These are phyloP conservation scores for Monoplex corrugatus DNA, from an alignment of 2,888 invertebrate species.

Conservation along the genomic window DNA sequence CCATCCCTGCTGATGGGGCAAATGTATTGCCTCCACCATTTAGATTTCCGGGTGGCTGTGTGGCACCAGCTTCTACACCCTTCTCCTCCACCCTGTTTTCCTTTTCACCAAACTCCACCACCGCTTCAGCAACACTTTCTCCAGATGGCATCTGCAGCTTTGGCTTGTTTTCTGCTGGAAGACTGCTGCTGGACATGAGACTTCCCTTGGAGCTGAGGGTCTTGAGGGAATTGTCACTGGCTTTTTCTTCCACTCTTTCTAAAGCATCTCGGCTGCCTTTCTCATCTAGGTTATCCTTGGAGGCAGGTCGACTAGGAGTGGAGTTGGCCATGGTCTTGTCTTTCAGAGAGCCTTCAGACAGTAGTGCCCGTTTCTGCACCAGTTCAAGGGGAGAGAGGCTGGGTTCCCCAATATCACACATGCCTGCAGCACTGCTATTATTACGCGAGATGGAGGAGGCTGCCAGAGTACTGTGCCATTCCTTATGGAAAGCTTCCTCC, in stretches of 20 bases:
- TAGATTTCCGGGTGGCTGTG: no score
- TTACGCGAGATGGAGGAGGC: slow-evolving; percentile 43
- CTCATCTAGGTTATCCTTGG: not conserved
- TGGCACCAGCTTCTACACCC: not conserved
- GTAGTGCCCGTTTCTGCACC: slow-evolving; percentile 13
- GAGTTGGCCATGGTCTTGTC: not conserved
- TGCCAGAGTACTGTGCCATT: slow-evolving; percentile 41
- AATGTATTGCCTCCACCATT: no score
- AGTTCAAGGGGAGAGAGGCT: not conserved
- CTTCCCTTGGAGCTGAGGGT: not conserved
- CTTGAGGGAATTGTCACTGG: not conserved
- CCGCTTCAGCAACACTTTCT: not conserved
- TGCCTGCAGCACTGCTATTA: slow-evolving; percentile 42
- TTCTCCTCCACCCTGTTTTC: not conserved
- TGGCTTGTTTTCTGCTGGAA: not conserved
- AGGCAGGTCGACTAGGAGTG: not conserved
- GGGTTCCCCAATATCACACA: not conserved
- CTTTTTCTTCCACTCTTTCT: not conserved
- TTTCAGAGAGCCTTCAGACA: not conserved
- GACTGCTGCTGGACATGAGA: not conserved
- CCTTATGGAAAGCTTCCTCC: slow-evolving; percentile 40
- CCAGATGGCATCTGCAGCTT: not conserved
- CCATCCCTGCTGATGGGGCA: not conserved
- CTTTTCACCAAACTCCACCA: not conserved
- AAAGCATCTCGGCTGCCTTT: not conserved